Conservation (phyloP, 2,888 invertebrate species). For the Drosophila colorata region DNA sequence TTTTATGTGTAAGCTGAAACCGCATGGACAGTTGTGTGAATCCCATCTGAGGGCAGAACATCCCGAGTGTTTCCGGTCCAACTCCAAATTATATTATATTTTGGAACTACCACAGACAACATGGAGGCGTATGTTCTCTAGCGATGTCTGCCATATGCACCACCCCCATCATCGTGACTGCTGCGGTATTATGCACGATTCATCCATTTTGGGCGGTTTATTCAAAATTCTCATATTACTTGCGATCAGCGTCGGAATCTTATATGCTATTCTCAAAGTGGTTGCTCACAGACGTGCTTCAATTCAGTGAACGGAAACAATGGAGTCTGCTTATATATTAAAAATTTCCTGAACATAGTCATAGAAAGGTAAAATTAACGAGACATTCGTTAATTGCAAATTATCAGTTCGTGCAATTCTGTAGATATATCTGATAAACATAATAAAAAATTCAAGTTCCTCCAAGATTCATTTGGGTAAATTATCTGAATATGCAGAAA, state of each 20-base stretch:
- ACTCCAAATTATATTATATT: background rate
- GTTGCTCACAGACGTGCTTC: conserved; percentile 27
- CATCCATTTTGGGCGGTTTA: background rate
- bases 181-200: conserved; percentile 2
- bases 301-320: conserved; percentile 1
- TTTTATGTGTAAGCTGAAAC: conserved; percentile 29
- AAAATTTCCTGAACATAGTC: background rate
- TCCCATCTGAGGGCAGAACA: conserved; percentile 25
- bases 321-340: background rate
- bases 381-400: conserved; percentile 6
- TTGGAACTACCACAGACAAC: conserved; percentile 12
- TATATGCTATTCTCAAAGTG: conserved; percentile 41
- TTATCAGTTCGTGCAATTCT: conserved; percentile 1
- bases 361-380: background rate
- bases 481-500: background rate
- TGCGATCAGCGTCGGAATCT: conserved; percentile 34
- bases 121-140: conserved; percentile 6
- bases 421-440: background rate
- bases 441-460: background rate
- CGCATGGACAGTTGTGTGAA: conserved; percentile 25
- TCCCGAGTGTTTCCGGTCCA: conserved; percentile 25
- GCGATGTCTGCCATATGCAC: background rate
- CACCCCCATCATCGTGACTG: background rate
- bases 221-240: conserved; percentile 28
- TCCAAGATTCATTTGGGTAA: background rate